Evolutionary conservation across 1,140 invertebrate genomes (phyloP), one percentile per base, ranked within the genome.

Genomic region (Drosophila melanogaster): DNA sequence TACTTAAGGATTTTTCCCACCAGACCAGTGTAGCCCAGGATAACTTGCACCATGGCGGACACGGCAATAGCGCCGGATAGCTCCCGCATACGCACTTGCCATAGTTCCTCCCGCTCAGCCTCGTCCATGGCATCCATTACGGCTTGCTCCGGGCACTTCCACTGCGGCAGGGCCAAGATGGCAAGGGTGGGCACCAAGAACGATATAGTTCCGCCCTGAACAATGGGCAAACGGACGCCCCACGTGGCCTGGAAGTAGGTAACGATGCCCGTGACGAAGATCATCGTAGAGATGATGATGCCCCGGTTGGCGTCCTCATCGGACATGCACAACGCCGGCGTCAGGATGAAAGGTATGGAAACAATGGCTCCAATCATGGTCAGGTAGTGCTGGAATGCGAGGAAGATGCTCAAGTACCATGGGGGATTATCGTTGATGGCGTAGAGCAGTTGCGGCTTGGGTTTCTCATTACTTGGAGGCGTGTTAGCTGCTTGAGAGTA

Each of bases 281-380:
- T 97, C 94, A 97, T 97, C 0, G 97, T 97, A 0, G 96, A 96
- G 61, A 98, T 96, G 22, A 98, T 95, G 79, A 97, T 94, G 67
- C 95, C 96, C 46, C 95, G 93, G n/a, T 95, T 94, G 0, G 96
- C 96, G 92, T 97, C 96, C 41, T 95, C 94, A 62, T 96, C 95
- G 1, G 93, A 93, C 94, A 98, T 97, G 91, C 97, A 98, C 2
- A 98, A 93, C 0, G 95, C 94, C 2, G 96, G 96, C 14, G 96
- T 96, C 40, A 98, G 90, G 43, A 98, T 95, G 72, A 97, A 96
- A 0, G 97, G 97, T 62, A 97, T 96, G 1, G 96, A 95, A 0
- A 98, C 95, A 30, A 97, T 97, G 0, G 96, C 96, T 0, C 96
- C 96, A 38, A 98, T 96, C 96, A 97, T 97, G 0, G 96, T 97